A percentile compares a stretch with the other conserved stretches of the same genome.
Evolutionary conservation across 1,140 invertebrate genomes (phyloP).

Genomic region (Diabrotica virgifera): DNA sequence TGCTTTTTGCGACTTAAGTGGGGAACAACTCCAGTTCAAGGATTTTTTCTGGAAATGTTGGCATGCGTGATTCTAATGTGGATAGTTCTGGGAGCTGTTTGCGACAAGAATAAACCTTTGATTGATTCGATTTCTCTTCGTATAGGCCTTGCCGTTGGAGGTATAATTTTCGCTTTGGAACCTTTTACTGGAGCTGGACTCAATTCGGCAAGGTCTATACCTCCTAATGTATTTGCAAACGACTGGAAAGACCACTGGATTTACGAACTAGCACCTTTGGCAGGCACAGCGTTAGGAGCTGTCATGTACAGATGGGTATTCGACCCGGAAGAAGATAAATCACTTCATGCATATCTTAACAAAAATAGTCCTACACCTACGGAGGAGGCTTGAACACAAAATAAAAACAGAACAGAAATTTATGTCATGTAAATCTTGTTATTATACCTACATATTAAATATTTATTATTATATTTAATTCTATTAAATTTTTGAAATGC

Average conservation of each 20-base stretch:
- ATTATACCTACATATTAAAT: too few relatives aligned
- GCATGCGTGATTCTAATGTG: background rate
- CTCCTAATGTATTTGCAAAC: background rate
- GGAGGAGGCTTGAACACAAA: background rate
- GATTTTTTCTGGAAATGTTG: constrained; percentile 5
- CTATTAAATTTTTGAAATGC: too few relatives aligned
- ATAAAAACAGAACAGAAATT: too few relatives aligned
- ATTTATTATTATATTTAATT: too few relatives aligned
- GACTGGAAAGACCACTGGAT: constrained; percentile 13
- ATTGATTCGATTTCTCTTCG: constrained; percentile 7
- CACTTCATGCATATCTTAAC: background rate
- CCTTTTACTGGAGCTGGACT: constrained; percentile 9
- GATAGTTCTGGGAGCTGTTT: constrained; percentile 3
- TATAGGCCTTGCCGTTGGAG: background rate
- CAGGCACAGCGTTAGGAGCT: background rate
- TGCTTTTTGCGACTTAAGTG: background rate
- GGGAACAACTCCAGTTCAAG: background rate
- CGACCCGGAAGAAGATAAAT: background rate
- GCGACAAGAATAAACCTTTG: background rate
- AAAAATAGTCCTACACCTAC: background rate
- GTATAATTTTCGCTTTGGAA: constrained; percentile 11
- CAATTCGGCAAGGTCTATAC: constrained; percentile 7
- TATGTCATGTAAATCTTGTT: too few relatives aligned
- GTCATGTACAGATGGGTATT: constrained; percentile 9
- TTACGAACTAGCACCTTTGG: constrained; percentile 7